A percentile compares a stretch with the other conserved stretches of the same genome.
Conservation (phyloP, 2,113 vertebrate genomes). For the Phylloscopus whistleri region DNA sequence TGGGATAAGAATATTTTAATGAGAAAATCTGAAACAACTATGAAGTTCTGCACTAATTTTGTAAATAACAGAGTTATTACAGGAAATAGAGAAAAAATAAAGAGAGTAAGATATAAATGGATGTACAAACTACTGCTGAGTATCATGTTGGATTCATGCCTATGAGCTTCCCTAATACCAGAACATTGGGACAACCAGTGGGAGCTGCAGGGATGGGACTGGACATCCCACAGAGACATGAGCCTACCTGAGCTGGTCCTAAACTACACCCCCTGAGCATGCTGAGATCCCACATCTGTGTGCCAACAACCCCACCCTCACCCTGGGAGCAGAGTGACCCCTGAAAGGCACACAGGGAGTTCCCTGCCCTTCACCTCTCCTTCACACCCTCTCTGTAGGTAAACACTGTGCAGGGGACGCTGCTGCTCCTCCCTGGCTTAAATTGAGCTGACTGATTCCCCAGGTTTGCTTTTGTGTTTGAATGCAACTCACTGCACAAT, state of each 20-base stretch:
- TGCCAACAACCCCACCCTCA: not conserved
- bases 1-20: not conserved
- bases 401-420: fast-evolving
- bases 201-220: not conserved
- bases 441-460: fast-evolving
- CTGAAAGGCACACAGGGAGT: fast-evolving
- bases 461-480: not conserved
- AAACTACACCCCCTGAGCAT: not conserved
- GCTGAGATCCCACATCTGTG: fast-evolving
- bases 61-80: not conserved
- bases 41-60: not conserved
- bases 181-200: fast-evolving
- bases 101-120: fast-evolving
- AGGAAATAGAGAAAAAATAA: not conserved
- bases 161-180: not conserved
- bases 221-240: fast-evolving
- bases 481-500: not conserved
- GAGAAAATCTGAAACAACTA: not conserved
- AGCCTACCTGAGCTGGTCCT: not conserved
- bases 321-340: not conserved
- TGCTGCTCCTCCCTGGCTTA: not conserved
- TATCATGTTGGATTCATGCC: fast-evolving
- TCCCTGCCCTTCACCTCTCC: not conserved
- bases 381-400: not conserved
- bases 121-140: fast-evolving